Evolutionary conservation across 2,888 invertebrate genomes (phyloP), one percentile per base, ranked within the genome.

Genomic region (Pycnomerus fuliginosus): DNA sequence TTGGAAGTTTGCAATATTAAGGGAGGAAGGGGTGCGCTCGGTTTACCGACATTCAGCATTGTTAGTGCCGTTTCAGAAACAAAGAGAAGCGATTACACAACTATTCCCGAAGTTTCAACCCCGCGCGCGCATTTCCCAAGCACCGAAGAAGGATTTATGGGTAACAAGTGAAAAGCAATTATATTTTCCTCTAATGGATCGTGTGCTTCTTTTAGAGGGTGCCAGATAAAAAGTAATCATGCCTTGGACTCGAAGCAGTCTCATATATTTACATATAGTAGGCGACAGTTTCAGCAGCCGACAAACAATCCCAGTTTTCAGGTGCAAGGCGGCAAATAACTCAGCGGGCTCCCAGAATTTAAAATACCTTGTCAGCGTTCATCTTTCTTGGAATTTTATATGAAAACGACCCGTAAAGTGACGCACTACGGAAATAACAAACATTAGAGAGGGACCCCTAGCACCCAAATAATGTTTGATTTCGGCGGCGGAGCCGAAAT

Each of bases 161-260:
- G 50, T 48, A 54, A 48, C 52, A 50, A 54, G 48, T 50, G 47
- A 42, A 48, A 52, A 50, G 50, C 54, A 54, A 54, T 54, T 54
- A 52, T 54, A 50, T 50, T 48, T 44, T 52, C 46, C 44, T 44
- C 48, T 52, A 52, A 54, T 54, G 51, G 53, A 53, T 51, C 45
- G 50, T 39, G 48, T 34, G 44, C 40, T 48, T 37, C 47, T 38
- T 42, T 34, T 15, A 31, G 36, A 23, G 11, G 20, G n/a, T 23
- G 30, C 29, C 16, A 16, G 27, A 41, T 34, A 41, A 41, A 41
- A 34, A 29, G 42, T 42, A 42, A 42, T 42, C 42, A 42, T 35
- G 36, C 34, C 35, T 35, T 23, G 29, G 35, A 35, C 30, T 35
- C 42, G 42, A 42, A 34, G 42, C 42, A 42, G 42, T 42, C 42